These are phyloP conservation scores for Mormyrus lacerda DNA, from an alignment of 2,113 vertebrate species.

Conservation along the genomic window DNA sequence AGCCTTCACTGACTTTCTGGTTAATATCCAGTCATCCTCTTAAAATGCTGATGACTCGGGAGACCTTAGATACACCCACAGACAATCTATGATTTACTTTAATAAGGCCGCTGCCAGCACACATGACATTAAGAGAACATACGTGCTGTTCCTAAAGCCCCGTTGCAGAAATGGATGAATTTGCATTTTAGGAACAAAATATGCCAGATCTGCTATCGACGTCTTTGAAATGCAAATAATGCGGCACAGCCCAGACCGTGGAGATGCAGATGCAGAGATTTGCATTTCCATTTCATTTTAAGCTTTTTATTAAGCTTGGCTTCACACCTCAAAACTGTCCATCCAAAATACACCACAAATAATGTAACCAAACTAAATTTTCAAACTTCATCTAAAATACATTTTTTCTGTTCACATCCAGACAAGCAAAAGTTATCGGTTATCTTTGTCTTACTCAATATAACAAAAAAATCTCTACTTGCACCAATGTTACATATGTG, in stretches of 20 bases:
- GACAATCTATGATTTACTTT: neutral
- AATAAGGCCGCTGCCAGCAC: neutral
- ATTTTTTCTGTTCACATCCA: neutral
- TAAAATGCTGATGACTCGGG: neutral
- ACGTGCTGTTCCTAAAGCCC: neutral
- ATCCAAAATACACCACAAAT: neutral
- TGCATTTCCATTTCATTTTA: neutral
- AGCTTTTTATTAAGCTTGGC: neutral
- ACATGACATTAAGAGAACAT: neutral
- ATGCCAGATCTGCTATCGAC: neutral
- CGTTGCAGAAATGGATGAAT: neutral
- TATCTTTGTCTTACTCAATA: neutral
- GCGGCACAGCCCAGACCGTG: neutral
- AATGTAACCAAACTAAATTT: neutral
- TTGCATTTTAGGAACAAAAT: neutral
- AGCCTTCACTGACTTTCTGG: neutral
- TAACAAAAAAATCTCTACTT: neutral
- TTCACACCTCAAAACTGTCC: neutral
- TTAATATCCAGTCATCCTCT: neutral
- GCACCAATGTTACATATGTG: too few relatives aligned
- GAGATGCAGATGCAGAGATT: neutral
- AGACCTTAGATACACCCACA: neutral
- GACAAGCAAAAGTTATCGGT: neutral
- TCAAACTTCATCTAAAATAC: neutral
- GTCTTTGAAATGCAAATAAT: slow-evolving; percentile 6